Base-by-base conservation (phyloP, 2,888 invertebrate genomes). In the Masnerella sp. region DNA sequence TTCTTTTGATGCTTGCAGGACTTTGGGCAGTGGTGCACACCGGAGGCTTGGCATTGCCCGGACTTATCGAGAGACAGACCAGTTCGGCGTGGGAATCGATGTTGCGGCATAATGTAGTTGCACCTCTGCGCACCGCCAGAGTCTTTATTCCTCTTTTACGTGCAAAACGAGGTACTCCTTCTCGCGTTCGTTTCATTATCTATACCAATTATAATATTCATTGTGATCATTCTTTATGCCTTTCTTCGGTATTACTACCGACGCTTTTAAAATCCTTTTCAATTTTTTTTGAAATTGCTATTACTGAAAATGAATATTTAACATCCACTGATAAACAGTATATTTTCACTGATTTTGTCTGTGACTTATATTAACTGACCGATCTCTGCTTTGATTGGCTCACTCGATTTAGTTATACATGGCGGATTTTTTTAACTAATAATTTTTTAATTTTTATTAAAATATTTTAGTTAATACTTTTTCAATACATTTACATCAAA, bases 1-100 rank as follows among this genome's bases (percentile, higher is more conserved):
- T 38, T 47, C 17, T 22, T 9, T 14, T 15, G 9, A 12, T 61
- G 34, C 79, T 88, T 88, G 1, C 85, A 94, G 94, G 94, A 73
- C 90, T 94, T 59, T 94, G 94, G 92, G 94, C 95, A 45, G 94
- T 95, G 18, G 92, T 95, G 74, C 95, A 95, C 88, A 95, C 95
- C 22, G 94, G 94, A 15, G 95, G 95, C 20, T 90, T 93, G 79
- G 92, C 93, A 65, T 92, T 93, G 65, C 91, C 93, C 8, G 94
- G 95, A 14, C 88, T 91, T 32, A 89, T 93, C 56, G 92, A 92
- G 77, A 90, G 90, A 76, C 93, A 93, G 80, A 93, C 94, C 70
- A 90, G 92, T 3, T 81, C 90, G 0, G 92, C 92, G 80, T 93
- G 93, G 93, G 93, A 93, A 81, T 89, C 91, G 14, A 92, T 93